phyloP scores from a whole-genome alignment of 1,140 invertebrate genomes.

The Trichonephila clavipes region DNA sequence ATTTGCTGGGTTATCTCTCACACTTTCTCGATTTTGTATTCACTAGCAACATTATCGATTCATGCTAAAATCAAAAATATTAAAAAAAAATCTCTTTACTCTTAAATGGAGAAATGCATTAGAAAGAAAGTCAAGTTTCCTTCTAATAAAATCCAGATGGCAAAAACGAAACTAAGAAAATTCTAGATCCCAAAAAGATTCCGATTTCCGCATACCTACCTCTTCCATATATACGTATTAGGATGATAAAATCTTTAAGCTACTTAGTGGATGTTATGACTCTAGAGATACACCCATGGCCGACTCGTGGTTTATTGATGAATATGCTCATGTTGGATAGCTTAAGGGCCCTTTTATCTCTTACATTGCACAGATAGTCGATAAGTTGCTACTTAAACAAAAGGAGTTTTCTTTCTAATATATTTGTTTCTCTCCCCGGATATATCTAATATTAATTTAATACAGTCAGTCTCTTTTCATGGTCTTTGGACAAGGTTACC shows the following conservation, averaged over 20 bases:
- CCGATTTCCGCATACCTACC: not conserved
- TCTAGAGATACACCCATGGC: slow-evolving; percentile 14
- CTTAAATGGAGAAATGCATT: not conserved
- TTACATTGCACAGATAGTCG: not conserved
- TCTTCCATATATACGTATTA: slow-evolving; percentile 35
- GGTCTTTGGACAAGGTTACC: not conserved
- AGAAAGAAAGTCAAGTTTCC: not conserved
- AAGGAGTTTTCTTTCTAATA: not conserved
- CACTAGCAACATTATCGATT: not conserved
- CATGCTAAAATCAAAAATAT: not conserved
- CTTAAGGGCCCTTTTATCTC: slow-evolving; percentile 55
- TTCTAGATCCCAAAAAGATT: slow-evolving; percentile 1
- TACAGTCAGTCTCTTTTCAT: not conserved
- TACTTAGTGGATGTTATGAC: slow-evolving; percentile 62
- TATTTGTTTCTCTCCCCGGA: not conserved
- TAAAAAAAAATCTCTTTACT: not conserved
- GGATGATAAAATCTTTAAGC: slow-evolving; percentile 68
- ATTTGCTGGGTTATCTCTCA: no score
- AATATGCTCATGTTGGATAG: slow-evolving; percentile 45
- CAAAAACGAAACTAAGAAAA: not conserved
- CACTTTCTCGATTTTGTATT: no score
- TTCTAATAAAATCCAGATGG: slow-evolving; percentile 21
- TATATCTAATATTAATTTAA: slow-evolving; percentile 1
- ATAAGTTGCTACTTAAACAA: slow-evolving; percentile 51
- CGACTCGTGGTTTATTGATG: slow-evolving; percentile 46